Conservation (phyloP, 2,797 vertebrate genomes). For the Miichthys miiuy region DNA sequence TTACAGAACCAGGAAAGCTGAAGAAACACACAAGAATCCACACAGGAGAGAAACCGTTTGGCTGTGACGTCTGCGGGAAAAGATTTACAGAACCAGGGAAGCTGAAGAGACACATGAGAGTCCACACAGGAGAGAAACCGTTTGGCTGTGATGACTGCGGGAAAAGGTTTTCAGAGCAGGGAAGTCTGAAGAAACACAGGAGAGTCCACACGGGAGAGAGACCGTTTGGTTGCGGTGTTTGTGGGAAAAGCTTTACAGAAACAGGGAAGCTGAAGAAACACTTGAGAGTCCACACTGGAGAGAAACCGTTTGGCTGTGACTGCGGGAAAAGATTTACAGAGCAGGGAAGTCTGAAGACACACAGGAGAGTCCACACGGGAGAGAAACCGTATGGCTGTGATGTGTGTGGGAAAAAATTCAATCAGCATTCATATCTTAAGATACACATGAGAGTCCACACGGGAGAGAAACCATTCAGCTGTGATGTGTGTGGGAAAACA, state of each 20-base stretch:
- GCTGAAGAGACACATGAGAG: background rate
- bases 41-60: background rate
- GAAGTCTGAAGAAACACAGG: slow-evolving; percentile 7
- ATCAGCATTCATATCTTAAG: background rate
- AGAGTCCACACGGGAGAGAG: background rate
- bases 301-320: background rate
- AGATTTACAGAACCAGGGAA: slow-evolving; percentile 7
- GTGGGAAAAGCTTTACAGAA: slow-evolving; percentile 9
- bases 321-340: slow-evolving; percentile 36
- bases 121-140: slow-evolving; percentile 1
- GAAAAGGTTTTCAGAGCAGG: slow-evolving; percentile 1
- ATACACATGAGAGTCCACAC: background rate
- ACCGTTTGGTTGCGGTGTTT: slow-evolving; percentile 9
- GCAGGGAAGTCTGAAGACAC: slow-evolving; percentile 31
- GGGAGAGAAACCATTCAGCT: slow-evolving; percentile 26
- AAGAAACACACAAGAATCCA: slow-evolving; percentile 2
- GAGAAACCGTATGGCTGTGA: background rate
- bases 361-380: slow-evolving; percentile 36
- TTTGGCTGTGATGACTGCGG: slow-evolving; percentile 7
- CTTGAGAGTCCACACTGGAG: slow-evolving; percentile 8
- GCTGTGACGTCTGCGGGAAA: slow-evolving; percentile 13
- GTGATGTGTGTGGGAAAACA: slow-evolving; percentile 17
- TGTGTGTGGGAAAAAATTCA: no score
- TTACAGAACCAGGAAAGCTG: background rate
- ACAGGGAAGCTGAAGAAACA: slow-evolving; percentile 4